Conservation (phyloP, 1,140 invertebrate genomes). For the Bombus pyrosoma region DNA sequence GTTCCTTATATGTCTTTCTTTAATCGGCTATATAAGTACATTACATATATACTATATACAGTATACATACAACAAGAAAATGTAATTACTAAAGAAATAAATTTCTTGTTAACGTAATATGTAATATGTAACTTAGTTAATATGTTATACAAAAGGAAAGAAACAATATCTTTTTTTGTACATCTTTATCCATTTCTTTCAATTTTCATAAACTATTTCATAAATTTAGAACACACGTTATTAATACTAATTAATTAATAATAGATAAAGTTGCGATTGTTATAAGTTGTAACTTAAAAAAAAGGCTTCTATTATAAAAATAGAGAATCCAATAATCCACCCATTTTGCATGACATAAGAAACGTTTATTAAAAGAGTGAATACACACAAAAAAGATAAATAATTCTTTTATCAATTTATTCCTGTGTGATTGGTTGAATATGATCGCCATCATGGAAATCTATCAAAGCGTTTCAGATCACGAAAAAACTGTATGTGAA, state of each 20-base stretch:
- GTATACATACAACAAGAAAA: not conserved
- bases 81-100: not conserved
- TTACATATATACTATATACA: no score
- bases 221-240: not conserved
- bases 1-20: not conserved
- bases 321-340: not conserved
- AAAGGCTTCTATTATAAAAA: not conserved
- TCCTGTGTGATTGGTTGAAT: not conserved
- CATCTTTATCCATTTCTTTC: not conserved
- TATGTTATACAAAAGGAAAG: not conserved
- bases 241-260: no score
- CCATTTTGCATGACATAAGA: not conserved
- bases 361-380: not conserved
- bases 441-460: not conserved
- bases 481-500: conserved; percentile 1
- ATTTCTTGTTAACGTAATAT: not conserved
- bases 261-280: not conserved
- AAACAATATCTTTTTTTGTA: not conserved
- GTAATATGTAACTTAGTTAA: not conserved
- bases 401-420: not conserved
- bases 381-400: not conserved
- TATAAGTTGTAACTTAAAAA: not conserved
- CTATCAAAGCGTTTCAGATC: conserved; percentile 24
- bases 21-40: not conserved
- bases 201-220: not conserved